A percentile compares a stretch with the other conserved stretches of the same genome.
Evolutionary conservation across 2,888 invertebrate species (phyloP).

Genomic region (Coleophora deauratella): DNA sequence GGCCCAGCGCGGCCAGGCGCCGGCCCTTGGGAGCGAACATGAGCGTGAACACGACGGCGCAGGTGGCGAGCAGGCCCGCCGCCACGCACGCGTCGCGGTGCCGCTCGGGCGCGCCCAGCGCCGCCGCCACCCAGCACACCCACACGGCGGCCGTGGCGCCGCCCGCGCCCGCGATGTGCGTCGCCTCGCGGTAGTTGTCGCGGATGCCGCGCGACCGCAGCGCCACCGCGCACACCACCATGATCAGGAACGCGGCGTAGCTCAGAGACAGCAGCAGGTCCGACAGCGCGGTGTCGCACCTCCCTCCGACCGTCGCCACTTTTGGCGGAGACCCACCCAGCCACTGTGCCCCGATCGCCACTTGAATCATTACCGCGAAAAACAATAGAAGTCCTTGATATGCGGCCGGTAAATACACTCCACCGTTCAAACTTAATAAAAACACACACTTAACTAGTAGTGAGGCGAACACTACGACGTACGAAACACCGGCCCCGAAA

Average conservation of each 20-base stretch:
- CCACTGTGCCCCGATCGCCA: constrained; percentile 90
- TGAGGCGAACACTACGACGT: constrained; percentile 91
- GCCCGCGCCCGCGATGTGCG: constrained; percentile 91
- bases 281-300: constrained; percentile 79
- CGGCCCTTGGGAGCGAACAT: constrained; percentile 97
- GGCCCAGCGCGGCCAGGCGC: constrained; percentile 92
- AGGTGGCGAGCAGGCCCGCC: constrained; percentile 89
- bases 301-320: constrained; percentile 39
- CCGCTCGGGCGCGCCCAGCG: constrained; percentile 83
- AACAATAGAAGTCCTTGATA: constrained; percentile 92
- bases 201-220: constrained; percentile 90
- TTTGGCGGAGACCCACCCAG: constrained; percentile 84
- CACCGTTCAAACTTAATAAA: constrained; percentile 91
- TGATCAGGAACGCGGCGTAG: constrained; percentile 88
- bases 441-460: constrained; percentile 96
- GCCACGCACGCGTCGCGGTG: constrained; percentile 92
- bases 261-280: constrained; percentile 85
- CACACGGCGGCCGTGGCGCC: constrained; percentile 91
- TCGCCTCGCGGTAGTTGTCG: constrained; percentile 94
- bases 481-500: constrained; percentile 86
- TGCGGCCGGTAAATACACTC: constrained; percentile 92
- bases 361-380: constrained; percentile 93
- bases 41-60: constrained; percentile 88
- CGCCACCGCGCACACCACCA: constrained; percentile 88
- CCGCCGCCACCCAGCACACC: constrained; percentile 89